These are phyloP conservation scores for Microtus richardsoni DNA, from an alignment of 2,113 vertebrate species.

Conservation along the genomic window DNA sequence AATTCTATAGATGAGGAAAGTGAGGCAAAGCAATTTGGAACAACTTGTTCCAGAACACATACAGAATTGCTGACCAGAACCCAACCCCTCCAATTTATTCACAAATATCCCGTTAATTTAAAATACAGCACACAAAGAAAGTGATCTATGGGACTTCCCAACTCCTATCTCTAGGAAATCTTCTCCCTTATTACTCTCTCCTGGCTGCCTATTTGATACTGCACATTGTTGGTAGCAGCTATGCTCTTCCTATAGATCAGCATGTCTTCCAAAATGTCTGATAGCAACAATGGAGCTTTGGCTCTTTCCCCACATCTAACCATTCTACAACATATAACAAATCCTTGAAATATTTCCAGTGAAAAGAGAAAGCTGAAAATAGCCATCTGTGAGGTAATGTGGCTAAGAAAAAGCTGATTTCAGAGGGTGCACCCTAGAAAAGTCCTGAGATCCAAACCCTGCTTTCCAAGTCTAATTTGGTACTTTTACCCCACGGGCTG, in stretches of 20 bases:
- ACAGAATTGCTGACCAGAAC: neutral
- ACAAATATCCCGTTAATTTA: neutral
- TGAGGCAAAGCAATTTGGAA: neutral
- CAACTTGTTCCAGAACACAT: neutral
- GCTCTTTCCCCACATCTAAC: conserved; percentile 13
- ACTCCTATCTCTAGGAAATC: conserved; percentile 5
- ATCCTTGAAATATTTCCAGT: conserved; percentile 53
- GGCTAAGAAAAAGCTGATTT: conserved; percentile 44
- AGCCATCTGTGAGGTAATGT: conserved; percentile 8
- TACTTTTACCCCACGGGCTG: neutral
- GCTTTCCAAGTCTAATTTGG: neutral
- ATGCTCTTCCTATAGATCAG: neutral
- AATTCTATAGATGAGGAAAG: conserved; percentile 30
- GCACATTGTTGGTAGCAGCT: conserved; percentile 15
- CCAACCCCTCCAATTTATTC: neutral
- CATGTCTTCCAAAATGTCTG: conserved; percentile 25
- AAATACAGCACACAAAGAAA: neutral
- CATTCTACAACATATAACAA: conserved; percentile 49
- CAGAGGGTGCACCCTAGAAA: neutral
- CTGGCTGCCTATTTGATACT: neutral
- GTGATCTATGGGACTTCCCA: neutral
- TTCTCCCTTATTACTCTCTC: neutral
- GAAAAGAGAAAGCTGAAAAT: conserved; percentile 48
- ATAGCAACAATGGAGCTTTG: neutral
- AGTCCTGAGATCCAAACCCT: neutral